These are phyloP conservation scores for Rattus rattus DNA, from an alignment of 2,113 vertebrate genomes.

Conservation along the genomic window DNA sequence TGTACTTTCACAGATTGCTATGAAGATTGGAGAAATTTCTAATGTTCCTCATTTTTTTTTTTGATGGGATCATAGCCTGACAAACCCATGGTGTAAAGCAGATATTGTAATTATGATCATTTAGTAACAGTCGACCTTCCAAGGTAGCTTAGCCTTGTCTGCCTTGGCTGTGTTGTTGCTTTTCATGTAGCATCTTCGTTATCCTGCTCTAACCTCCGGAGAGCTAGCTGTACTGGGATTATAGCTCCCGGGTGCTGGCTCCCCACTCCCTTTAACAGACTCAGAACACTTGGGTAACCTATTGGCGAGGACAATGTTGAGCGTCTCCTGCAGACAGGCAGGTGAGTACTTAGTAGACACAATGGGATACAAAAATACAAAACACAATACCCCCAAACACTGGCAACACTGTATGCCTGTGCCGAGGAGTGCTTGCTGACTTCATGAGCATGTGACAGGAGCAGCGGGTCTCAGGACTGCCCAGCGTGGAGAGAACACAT, in stretches of 20 bases:
- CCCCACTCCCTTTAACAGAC: not conserved
- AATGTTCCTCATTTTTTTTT: not conserved
- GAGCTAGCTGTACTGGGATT: not conserved
- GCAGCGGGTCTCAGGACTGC: too few species aligned
- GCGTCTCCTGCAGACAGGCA: not conserved
- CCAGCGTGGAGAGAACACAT: not conserved
- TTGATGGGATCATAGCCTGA: not conserved
- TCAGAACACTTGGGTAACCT: not conserved
- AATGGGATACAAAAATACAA: not conserved
- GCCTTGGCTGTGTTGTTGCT: not conserved
- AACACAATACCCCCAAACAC: not conserved
- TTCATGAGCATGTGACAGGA: not conserved
- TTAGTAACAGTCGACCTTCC: not conserved
- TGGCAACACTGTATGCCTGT: too few species aligned
- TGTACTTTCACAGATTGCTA: not conserved
- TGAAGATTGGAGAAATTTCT: not conserved
- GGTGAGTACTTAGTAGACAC: not conserved
- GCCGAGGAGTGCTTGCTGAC: not conserved
- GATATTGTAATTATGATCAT: not conserved
- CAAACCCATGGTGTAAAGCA: not conserved
- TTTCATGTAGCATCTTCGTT: not conserved
- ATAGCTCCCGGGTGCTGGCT: not conserved
- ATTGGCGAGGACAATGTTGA: not conserved
- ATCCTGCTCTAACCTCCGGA: not conserved
- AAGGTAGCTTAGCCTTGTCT: not conserved